Conservation (phyloP, 2,113 vertebrate genomes). For the Tringa solitaria region DNA sequence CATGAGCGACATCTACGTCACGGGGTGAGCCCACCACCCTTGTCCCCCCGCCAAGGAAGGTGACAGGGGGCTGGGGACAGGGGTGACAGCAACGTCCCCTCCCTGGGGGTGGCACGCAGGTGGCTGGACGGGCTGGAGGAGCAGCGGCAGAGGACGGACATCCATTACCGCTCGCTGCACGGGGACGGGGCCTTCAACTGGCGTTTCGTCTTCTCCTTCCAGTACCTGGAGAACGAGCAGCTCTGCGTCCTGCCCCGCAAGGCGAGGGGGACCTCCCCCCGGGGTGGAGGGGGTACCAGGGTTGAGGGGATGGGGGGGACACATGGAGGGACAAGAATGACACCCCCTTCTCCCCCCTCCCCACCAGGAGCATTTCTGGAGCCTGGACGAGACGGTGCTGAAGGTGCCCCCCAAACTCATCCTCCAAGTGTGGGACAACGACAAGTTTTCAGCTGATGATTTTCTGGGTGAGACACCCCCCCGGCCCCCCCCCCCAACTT, state of each 20-base stretch:
- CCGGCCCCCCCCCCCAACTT: too few relatives aligned
- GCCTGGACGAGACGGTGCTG: conserved; percentile 53
- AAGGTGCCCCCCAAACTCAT: conserved; percentile 74
- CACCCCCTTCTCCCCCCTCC: rapidly evolving
- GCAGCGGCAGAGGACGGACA: conserved; percentile 69
- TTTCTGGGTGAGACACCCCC: conserved; percentile 66
- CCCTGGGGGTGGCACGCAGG: neutral
- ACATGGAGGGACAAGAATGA: neutral
- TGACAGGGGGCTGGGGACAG: neutral
- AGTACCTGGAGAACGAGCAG: conserved; percentile 62
- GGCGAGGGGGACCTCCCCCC: neutral
- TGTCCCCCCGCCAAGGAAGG: neutral
- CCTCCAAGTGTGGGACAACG: conserved; percentile 78
- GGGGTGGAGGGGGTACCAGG: neutral
- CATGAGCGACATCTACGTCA: conserved; percentile 76
- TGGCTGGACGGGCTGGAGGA: conserved; percentile 72
- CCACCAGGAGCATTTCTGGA: conserved; percentile 72
- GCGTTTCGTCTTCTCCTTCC: conserved; percentile 72
- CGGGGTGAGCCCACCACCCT: conserved; percentile 44
- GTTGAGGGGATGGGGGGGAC: too few relatives aligned
- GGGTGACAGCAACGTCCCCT: neutral
- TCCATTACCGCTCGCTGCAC: conserved; percentile 67
- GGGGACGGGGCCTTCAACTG: conserved; percentile 74
- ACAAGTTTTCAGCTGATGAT: conserved; percentile 63
- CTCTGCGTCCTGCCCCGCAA: conserved; percentile 64